Base-by-base conservation (phyloP, 2,888 invertebrate species). In the Prostheceraeus crozeri region DNA sequence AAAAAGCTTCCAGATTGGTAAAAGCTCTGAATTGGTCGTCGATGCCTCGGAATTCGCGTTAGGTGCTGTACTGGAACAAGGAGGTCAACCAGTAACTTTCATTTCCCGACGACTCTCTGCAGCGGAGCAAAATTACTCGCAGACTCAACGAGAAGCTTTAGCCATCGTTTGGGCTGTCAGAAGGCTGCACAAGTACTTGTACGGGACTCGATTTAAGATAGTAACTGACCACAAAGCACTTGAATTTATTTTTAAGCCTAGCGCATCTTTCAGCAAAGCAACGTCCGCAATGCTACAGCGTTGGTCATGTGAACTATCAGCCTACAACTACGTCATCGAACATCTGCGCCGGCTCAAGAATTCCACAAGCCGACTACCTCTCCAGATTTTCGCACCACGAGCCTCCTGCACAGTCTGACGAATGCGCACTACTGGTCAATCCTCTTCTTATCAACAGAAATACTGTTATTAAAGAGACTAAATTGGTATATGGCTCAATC, bases 291-390 rank as follows among this genome's bases (percentile, higher is more conserved):
- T 40, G 14, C 33, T 33, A n/a, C 33, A 33, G n/a, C 33, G 10
- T 10, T 33, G 33, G 33, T n/a, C 33, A n/a, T 10, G 10, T 33
- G 45, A 40, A 19, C 8, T 40, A 6, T 40, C 10, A 6, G 45
- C 45, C 21, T 40, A 40, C 14, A 14, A 40, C 6, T 40, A 40
- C 21, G 45, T 14, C 14, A 40, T 40, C n/a, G 45, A 40, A 19
- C 45, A n/a, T 10, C 45, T 14, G 45, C 19, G 6, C 45, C 21
- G 45, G 45, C 45, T 6, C n/a, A 40, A 6, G 21, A 40, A 40
- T 40, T 14, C 14, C 45, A 19, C 45, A 40, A 40, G 45, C 45
- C 6, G 45, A 40, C 45, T 40, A 40, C 45, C 45, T 40, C 19
- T 40, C 45, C 19, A 40, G 45, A n/a, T 14, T 14, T 40, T 40